Conservation (phyloP, 2,113 vertebrate species). For the Zosterops pallidus region DNA sequence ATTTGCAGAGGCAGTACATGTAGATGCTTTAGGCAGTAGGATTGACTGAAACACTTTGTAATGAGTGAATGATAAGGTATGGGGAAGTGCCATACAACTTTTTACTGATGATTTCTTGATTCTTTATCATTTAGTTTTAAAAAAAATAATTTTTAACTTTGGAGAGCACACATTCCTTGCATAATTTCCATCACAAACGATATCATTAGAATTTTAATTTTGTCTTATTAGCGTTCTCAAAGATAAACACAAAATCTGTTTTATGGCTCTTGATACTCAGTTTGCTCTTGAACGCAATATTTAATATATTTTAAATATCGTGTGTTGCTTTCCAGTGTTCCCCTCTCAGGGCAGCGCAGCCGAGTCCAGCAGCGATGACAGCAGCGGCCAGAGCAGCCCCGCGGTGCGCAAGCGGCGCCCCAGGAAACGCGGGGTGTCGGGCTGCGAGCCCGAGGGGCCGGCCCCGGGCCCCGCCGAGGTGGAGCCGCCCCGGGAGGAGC, state of each 20-base stretch:
- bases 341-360: conserved; percentile 46
- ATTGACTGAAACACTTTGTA: neutral
- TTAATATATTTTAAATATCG: neutral
- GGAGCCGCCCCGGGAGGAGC: neutral
- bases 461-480: neutral
- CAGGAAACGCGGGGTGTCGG: conserved; percentile 71
- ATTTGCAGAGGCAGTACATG: neutral
- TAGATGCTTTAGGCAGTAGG: neutral
- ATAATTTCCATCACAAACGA: neutral
- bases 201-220: neutral
- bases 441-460: conserved; percentile 67
- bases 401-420: conserved; percentile 81
- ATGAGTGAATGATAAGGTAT: neutral
- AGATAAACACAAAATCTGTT: neutral
- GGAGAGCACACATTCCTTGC: neutral
- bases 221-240: neutral
- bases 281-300: neutral
- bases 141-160: neutral
- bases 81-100: neutral
- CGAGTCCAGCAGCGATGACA: conserved; percentile 85
- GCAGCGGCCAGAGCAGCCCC: conserved; percentile 45
- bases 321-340: conserved; percentile 47
- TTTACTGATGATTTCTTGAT: neutral
- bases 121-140: neutral
- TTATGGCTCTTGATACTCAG: neutral